Evolutionary conservation across 2,113 vertebrate genomes (phyloP).

Genomic region (Lasiurus cinereus): DNA sequence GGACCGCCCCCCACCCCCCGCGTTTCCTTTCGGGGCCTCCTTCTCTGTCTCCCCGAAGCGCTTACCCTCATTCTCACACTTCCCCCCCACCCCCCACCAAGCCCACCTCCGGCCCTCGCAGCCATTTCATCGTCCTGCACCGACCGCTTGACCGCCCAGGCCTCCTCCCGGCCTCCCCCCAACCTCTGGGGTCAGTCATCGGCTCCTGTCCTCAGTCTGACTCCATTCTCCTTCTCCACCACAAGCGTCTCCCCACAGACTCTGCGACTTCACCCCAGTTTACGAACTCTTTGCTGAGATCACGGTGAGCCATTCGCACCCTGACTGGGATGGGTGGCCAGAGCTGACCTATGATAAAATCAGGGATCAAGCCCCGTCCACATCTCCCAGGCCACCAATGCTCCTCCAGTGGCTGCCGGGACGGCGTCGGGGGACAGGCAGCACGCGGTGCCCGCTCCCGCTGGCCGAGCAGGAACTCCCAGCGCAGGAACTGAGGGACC

Average conservation of each 20-base stretch:
- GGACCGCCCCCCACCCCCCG: not conserved
- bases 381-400: not conserved
- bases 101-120: not conserved
- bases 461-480: slow-evolving; percentile 43
- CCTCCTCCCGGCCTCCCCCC: not conserved
- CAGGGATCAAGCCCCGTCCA: not conserved
- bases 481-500: slow-evolving; percentile 22
- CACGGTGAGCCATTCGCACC: not conserved
- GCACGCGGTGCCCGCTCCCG: not conserved
- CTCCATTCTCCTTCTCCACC: not conserved
- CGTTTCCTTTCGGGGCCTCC: rapidly evolving
- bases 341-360: not conserved
- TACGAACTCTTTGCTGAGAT: not conserved
- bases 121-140: not conserved
- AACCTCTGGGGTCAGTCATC: not conserved
- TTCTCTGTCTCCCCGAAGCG: rapidly evolving
- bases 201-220: not conserved
- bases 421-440: not conserved
- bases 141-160: not conserved
- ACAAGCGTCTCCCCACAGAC: not conserved
- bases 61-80: not conserved
- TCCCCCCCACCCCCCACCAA: not conserved
- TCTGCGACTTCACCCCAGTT: not conserved
- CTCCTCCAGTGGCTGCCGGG: not conserved
- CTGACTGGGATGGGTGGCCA: not conserved